Conservation (phyloP, 2,888 invertebrate genomes). For the Alsophila aescularia region DNA sequence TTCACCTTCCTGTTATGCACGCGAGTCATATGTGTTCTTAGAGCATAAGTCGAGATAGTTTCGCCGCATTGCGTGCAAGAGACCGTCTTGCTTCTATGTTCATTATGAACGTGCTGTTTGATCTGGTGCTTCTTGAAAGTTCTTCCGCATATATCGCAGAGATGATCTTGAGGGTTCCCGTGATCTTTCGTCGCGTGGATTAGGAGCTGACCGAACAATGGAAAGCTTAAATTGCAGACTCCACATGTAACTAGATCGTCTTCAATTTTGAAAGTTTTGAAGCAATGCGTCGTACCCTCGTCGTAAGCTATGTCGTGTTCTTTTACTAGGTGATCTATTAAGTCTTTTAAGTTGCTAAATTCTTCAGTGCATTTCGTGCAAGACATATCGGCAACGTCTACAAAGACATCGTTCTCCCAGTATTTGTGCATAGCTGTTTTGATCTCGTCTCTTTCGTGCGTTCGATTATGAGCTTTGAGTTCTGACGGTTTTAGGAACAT, state of each 20-base stretch:
- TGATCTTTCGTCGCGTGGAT: constrained; percentile 14
- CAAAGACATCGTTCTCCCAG: constrained; percentile 42
- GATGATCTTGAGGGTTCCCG: constrained; percentile 3
- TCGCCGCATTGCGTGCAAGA: constrained; percentile 27
- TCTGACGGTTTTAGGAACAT: constrained; percentile 43
- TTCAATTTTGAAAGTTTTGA: constrained; percentile 26
- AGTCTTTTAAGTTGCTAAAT: constrained; percentile 29
- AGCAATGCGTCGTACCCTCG: constrained; percentile 18
- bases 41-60: constrained; percentile 3
- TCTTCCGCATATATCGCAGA: constrained; percentile 37
- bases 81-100: constrained; percentile 53
- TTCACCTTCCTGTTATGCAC: constrained; percentile 66
- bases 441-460: constrained; percentile 36
- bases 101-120: constrained; percentile 39
- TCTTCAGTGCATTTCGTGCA: constrained; percentile 39
- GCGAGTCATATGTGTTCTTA: constrained; percentile 33
- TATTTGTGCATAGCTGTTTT: constrained; percentile 37
- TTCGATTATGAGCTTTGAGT: constrained; percentile 41
- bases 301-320: constrained; percentile 38
- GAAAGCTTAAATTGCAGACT: constrained; percentile 5
- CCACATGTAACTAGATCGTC: constrained; percentile 10
- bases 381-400: constrained; percentile 42
- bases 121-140: constrained; percentile 32
- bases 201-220: constrained; percentile 10
- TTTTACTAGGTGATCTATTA: constrained; percentile 41